Percentiles rank a stretch among this genome's conserved stretches.
Conservation (phyloP, 2,113 vertebrate genomes). For the human region DNA sequence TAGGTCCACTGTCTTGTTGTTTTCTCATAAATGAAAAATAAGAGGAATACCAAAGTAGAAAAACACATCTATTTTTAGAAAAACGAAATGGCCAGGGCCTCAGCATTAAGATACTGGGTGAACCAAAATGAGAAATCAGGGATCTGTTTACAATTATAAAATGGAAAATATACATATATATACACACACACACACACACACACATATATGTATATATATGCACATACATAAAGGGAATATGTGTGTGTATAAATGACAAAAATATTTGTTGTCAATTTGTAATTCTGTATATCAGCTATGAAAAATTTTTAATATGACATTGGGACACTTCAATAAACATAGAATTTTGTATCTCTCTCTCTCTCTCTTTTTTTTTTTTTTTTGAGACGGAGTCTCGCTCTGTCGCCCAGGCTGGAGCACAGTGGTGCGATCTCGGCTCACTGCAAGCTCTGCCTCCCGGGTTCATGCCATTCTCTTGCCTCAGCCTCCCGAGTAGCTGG, state of each 20-base stretch:
- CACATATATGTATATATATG: fast-evolving
- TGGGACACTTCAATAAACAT: neutral
- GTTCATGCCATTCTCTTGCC: too few relatives aligned
- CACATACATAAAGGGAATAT: neutral
- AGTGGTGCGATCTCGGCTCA: too few relatives aligned
- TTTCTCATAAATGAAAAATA: neutral
- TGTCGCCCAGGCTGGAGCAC: too few relatives aligned
- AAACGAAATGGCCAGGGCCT: neutral
- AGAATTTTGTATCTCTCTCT: neutral
- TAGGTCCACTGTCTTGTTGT: neutral
- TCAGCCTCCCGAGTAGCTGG: too few relatives aligned
- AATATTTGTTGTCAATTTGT: neutral
- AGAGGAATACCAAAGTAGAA: neutral
- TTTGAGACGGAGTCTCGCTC: too few relatives aligned
- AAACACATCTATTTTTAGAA: neutral
- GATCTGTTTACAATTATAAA: neutral
- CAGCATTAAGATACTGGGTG: neutral
- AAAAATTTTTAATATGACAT: neutral
- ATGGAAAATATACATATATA: neutral
- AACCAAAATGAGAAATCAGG: neutral
- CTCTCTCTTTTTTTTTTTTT: too few relatives aligned
- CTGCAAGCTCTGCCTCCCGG: too few relatives aligned
- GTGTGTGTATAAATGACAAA: neutral
- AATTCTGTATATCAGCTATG: neutral
- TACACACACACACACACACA: neutral